Evolutionary conservation across 2,113 vertebrate genomes (phyloP).

Genomic region (Furnarius figulus): DNA sequence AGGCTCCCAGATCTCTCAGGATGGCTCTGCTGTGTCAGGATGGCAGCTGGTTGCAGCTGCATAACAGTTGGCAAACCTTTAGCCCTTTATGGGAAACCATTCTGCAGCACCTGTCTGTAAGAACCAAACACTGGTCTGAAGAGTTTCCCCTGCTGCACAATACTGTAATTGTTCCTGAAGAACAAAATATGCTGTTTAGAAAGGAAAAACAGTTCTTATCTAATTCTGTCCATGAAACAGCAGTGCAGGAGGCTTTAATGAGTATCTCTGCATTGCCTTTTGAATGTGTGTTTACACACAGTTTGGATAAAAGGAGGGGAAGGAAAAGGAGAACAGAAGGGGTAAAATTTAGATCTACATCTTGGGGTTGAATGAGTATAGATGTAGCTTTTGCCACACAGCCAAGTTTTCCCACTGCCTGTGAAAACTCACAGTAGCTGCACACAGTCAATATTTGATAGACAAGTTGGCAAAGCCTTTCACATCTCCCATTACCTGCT

Average conservation of each 20-base stretch:
- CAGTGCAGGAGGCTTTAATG: not conserved
- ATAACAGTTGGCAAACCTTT: not conserved
- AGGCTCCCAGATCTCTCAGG: not conserved
- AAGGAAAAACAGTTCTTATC: not conserved
- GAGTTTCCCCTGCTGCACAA: not conserved
- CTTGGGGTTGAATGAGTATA: not conserved
- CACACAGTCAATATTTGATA: slow-evolving; percentile 12
- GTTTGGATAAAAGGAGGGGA: not conserved
- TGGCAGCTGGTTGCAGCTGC: not conserved
- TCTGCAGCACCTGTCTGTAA: not conserved
- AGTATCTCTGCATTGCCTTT: not conserved
- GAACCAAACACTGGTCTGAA: not conserved
- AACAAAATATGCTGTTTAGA: not conserved
- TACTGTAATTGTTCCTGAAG: not conserved
- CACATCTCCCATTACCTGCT: not conserved
- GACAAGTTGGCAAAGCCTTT: slow-evolving; percentile 5
- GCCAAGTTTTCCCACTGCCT: not conserved
- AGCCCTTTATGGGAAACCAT: not conserved
- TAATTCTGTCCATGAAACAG: not conserved
- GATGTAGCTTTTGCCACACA: not conserved
- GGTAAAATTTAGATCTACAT: not conserved
- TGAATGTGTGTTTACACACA: not conserved
- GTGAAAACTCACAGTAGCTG: not conserved
- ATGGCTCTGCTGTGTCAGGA: not conserved
- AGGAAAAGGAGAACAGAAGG: not conserved